Base-by-base conservation (phyloP, 1,140 invertebrate species). In the Ostrea denselamellosa region DNA sequence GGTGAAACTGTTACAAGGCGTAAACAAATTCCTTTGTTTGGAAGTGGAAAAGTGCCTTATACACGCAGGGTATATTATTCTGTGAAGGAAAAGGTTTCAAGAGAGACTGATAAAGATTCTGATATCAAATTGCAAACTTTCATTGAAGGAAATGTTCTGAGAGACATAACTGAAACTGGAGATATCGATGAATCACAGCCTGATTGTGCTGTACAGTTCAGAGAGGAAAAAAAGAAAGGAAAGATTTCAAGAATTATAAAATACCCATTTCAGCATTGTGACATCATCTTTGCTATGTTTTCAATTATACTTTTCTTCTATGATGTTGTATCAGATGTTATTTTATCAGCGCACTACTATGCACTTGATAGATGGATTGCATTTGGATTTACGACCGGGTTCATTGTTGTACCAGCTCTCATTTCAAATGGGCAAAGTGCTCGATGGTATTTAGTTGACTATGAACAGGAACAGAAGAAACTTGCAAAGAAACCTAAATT, bases 361-460 rank as follows among this genome's bases (percentile, higher is more conserved):
- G 52, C 25, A 28, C 83, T 91, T 9, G 65, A 51, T 2, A 17
- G 91, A n/a, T 89, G 87, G 86, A 17, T 86, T 5, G 90, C 88
- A 68, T 92, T 90, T 62, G 86, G 85, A 19, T 89, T 91, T 7
- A 91, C 92, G 68, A 83, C 89, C 56, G 88, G 65, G 0, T 90
- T 93, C 19, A 92, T 91, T 77, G 83, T 90, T 5, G 28, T 89
- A 8, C 92, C 92, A 54, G 90, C 91, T 19, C 17, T 93, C 58
- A 85, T 92, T 19, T 90, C 90, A 44, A 92, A 90, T 85, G 85
- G 87, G 14, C 86, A 90, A 22, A 91, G 91, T 71, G 17, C 92
- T 28, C 85, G 90, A 9, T 93, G 91, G 91, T 93, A 93, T 83
- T 85, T 90, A 14, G 87, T 92, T 68, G 92, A 93, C 58, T 91